Conservation (phyloP, 2,113 vertebrate species). For the Hydropotes inermis region DNA sequence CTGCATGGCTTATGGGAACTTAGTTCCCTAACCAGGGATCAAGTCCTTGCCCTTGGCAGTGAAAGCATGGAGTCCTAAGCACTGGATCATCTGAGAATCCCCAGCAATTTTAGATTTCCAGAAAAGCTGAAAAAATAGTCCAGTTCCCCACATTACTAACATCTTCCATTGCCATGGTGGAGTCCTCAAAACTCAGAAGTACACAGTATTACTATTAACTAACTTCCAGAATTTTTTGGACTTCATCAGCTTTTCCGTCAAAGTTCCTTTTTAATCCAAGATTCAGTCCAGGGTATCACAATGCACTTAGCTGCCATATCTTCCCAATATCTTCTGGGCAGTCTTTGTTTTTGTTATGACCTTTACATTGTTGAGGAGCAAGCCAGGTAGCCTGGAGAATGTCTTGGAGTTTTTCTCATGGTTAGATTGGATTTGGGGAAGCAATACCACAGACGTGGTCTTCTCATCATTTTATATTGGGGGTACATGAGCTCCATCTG, state of each 20-base stretch:
- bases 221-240: background rate
- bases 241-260: background rate
- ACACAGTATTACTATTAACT: background rate
- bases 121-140: background rate
- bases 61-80: background rate
- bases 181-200: background rate
- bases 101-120: background rate
- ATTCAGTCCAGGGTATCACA: background rate
- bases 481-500: background rate
- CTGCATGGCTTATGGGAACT: background rate
- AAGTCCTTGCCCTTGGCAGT: background rate
- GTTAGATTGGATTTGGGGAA: background rate
- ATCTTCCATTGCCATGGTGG: background rate
- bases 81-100: background rate
- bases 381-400: background rate
- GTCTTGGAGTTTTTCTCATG: background rate
- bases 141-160: background rate
- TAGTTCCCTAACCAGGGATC: background rate
- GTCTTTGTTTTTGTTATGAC: background rate
- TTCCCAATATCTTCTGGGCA: background rate
- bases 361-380: background rate
- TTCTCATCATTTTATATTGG: background rate
- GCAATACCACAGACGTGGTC: background rate
- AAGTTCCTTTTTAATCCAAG: background rate
- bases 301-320: background rate